A percentile compares a stretch with the other conserved stretches of the same genome.
Conservation (phyloP, 2,888 invertebrate genomes). For the Drosophila macrospina region DNA sequence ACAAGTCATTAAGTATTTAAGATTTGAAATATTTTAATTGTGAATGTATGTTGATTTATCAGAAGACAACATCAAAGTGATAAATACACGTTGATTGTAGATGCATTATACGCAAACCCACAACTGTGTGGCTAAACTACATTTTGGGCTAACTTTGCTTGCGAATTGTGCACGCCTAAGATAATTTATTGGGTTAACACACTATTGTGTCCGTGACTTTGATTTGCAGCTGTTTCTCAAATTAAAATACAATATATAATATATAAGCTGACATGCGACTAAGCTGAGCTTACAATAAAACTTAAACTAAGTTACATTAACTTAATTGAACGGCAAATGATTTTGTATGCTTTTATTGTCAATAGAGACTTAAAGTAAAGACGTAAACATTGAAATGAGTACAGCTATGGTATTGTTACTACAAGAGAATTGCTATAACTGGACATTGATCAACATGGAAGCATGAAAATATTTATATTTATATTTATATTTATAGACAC, state of each 20-base stretch:
- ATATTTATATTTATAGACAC: constrained; percentile 47
- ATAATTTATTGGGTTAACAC: constrained; percentile 8
- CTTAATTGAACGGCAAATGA: constrained; percentile 47
- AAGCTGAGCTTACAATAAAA: constrained; percentile 53
- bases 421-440: constrained; percentile 44
- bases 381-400: constrained; percentile 34
- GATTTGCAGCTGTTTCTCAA: constrained; percentile 20
- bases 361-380: constrained; percentile 28
- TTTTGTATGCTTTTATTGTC: constrained; percentile 20
- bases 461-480: constrained; percentile 43
- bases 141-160: constrained; percentile 1
- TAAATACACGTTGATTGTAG: neutral
- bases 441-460: constrained; percentile 59
- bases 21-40: neutral
- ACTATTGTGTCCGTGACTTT: constrained; percentile 7
- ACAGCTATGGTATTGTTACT: constrained; percentile 32
- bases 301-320: constrained; percentile 68
- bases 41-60: constrained; percentile 3
- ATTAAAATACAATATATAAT: constrained; percentile 13
- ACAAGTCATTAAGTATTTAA: neutral
- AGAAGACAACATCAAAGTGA: neutral
- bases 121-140: constrained; percentile 4
- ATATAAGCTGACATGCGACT: constrained; percentile 56
- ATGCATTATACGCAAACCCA: neutral
- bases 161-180: constrained; percentile 6